Conservation (phyloP, 2,113 vertebrate genomes). For the Sander vitreus region DNA sequence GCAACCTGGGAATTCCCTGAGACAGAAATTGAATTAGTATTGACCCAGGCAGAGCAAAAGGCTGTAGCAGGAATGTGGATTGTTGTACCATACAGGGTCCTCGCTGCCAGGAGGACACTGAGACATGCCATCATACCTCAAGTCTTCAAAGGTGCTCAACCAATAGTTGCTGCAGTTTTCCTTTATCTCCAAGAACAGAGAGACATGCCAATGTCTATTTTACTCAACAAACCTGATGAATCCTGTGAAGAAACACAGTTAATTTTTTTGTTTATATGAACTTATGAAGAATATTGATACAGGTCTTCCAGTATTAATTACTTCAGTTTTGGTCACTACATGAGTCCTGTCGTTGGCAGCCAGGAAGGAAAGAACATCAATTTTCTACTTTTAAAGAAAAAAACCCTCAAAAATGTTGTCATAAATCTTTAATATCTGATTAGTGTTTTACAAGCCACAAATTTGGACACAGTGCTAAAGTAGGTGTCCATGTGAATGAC, state of each 20-base stretch:
- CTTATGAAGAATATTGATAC: neutral
- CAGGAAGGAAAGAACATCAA: neutral
- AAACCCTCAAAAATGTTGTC: neutral
- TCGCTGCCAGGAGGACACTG: conserved; percentile 54
- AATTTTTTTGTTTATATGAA: neutral
- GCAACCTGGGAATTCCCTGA: conserved; percentile 77
- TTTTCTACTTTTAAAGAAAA: neutral
- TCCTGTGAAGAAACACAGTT: neutral
- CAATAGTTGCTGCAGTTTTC: neutral
- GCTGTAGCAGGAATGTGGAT: conserved; percentile 72
- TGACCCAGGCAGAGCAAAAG: conserved; percentile 72
- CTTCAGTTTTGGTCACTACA: conserved; percentile 1
- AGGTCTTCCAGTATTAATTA: neutral
- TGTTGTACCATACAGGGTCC: conserved; percentile 68
- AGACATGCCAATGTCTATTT: neutral
- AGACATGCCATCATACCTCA: conserved; percentile 49
- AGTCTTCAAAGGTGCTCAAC: conserved; percentile 29
- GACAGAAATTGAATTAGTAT: conserved; percentile 83
- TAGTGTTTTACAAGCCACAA: neutral
- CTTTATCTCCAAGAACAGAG: neutral
- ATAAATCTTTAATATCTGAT: neutral
- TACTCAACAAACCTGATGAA: neutral
- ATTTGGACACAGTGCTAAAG: neutral
- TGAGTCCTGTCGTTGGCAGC: neutral
- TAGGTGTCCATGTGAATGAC: neutral